Evolutionary conservation across 2,113 vertebrate species (phyloP), one percentile per base, ranked within the genome.

Genomic region (Acanthisitta chloris): DNA sequence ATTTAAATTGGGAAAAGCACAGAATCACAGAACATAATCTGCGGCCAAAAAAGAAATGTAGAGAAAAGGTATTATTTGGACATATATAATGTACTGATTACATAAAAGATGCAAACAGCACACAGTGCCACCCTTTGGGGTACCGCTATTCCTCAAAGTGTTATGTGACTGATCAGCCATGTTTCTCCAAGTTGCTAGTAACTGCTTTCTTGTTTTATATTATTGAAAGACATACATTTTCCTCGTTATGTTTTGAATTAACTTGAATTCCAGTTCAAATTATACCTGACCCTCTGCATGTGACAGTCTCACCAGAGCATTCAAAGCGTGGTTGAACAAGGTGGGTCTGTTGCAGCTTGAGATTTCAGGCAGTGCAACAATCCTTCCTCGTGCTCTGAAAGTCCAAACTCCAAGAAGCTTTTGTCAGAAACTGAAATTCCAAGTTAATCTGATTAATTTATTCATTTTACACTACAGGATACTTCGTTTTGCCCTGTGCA

Each of bases 351-450:
- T 46, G 40, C 26, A 57, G 51, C 13, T 20, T 25, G 42, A 76
- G 58, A 61, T 79, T 88, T 90, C 34, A 74, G 46, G 45, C 66
- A 70, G 33, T 2, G 7, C 38, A 58, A 81, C 61, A 79, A 54
- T 54, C 61, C 65, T 64, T 33, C 36, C 87, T 76, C 34, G 0
- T 62, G 78, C 74, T 91, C 65, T 88, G 28, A 21, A 94, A 83
- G 73, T 72, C 82, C 78, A 38, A 29, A 76, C 73, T 96, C 74
- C 89, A 92, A 80, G 62, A 87, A 82, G 58, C 20, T 49, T 94
- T 96, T 80, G 78, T 91, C 46, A 90, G 76, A 94, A 87, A 73
- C 38, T 33, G 55, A 82, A 95, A 96, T 80, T 88, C 85, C 81
- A 81, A 73, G 38, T 70, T 93, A 87, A 92, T 96, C 81, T 70